Base-by-base conservation (phyloP, 2,797 vertebrate species). In the Pangasius sanitwongsei region DNA sequence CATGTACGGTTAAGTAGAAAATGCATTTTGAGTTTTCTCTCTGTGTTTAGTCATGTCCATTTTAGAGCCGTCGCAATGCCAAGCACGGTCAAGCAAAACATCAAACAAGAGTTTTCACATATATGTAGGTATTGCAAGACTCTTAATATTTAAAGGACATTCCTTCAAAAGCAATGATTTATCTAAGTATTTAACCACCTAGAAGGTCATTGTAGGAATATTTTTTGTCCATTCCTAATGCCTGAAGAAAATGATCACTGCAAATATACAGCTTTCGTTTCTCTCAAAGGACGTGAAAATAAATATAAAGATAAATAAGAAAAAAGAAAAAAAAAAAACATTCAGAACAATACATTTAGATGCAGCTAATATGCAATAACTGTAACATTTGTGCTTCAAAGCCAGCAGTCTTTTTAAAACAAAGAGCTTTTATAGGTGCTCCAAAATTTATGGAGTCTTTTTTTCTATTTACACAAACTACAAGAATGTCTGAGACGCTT, bases 241-340 rank as follows among this genome's bases (percentile, higher is more conserved):
- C 63, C 48, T 61, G 67, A 83, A 59, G 53, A 83, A 50, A 65
- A 84, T 18, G 5, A 69, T 31, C 55, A 69, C 12, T 59, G 18
- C 44, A 84, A 57, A 50, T 78, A 85, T 80, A 77, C 74, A 80
- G 31, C 53, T 37, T 86, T 44, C 5, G 81, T 34, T 84, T 65
- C 44, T 53, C n/a, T 77, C n/a, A 78, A 80, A 85, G 41, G 70
- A 74, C 80, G 48, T 50, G 25, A 86, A 92, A 92, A 92, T 92
- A 92, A 92, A 92, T 91, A 92, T 57, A 74, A 88, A 87, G 84
- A 89, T 90, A 91, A 92, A 92, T 90, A 89, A 83, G 53, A 50
- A 48, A 65, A 77, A 77, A 87, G 3, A 13, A 13, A 0, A 25
- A 82, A 44, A 85, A 86, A 48, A 85, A 86, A 80, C 25, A 61